Evolutionary conservation across 2,797 vertebrate species (phyloP), one percentile per base, ranked within the genome.

Genomic region (Euthynnus affinis): DNA sequence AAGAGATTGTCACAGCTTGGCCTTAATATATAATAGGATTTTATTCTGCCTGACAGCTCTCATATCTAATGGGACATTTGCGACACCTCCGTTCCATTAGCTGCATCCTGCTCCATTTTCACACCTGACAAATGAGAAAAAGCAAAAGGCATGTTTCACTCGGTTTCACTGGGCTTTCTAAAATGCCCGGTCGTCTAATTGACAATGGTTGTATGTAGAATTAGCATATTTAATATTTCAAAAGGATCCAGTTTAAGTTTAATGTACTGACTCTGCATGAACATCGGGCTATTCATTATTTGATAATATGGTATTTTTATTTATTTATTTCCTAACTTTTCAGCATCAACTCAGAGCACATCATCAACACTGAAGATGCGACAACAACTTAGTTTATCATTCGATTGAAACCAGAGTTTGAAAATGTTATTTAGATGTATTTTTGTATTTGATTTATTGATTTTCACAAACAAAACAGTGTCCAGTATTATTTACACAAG

Each of bases 31-130:
- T 63, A 65, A 76, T 1, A 9, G 15, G 74, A 66, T 73, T 42
- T 76, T 23, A 84, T 77, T 59, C 4, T 0, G 5, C 22, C 42
- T 71, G 84, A 83, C 87, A 80, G 79, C 77, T 71, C n/a, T 58
- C 6, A 64, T 48, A 52, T 75, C 70, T 70, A 23, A 59, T 5
- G 82, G 71, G 78, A 84, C 71, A 2, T 55, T 6, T 59, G n/a
- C 44, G 46, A 85, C 83, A 67, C 76, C 66, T 85, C 58, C 5
- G 56, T 42, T 86, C 69, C 81, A 80, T 87, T 67, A 79, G 70
- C 60, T 5, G 9, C 71, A 18, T 70, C 64, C 76, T 46, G 78
- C 46, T 75, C 29, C 25, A 2, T 13, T 60, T 87, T 82, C 74
- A 87, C 70, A 71, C 64, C 82, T 81, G 70, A 85, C 56, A 66